Conservation (phyloP, 1,140 invertebrate species). For the Trialeurodes vaporariorum region DNA sequence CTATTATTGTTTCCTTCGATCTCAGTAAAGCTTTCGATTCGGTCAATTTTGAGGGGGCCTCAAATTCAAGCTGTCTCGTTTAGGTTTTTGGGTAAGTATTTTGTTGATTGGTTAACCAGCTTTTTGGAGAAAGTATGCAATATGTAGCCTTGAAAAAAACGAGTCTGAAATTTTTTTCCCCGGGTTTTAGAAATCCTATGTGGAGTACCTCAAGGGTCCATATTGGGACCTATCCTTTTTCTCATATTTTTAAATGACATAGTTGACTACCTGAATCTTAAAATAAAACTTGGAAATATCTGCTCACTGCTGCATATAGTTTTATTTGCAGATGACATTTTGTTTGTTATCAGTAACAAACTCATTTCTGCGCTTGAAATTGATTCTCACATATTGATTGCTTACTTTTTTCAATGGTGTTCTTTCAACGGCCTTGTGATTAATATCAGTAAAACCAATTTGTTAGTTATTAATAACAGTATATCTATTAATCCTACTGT, state of each 20-base stretch:
- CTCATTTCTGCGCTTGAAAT: not conserved
- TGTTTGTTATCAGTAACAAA: not conserved
- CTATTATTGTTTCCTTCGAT: not conserved
- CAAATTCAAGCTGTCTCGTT: not conserved
- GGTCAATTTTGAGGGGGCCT: not conserved
- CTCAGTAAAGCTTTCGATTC: not conserved
- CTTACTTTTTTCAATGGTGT: not conserved
- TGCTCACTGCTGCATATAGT: not conserved
- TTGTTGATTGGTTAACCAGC: not conserved
- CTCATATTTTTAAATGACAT: not conserved
- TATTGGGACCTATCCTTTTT: not conserved
- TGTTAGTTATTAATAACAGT: no score
- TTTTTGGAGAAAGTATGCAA: not conserved
- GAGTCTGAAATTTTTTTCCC: not conserved
- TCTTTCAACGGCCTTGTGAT: not conserved
- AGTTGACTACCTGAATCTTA: not conserved
- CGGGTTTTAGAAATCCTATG: not conserved
- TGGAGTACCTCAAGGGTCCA: not conserved
- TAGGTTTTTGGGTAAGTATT: not conserved
- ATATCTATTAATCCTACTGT: no score
- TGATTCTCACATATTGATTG: not conserved
- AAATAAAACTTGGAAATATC: not conserved
- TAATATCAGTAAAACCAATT: not conserved
- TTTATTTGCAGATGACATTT: not conserved
- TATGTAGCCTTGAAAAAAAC: not conserved